Evolutionary conservation across 2,888 invertebrate species (phyloP).

Genomic region (Agrotis puta): DNA sequence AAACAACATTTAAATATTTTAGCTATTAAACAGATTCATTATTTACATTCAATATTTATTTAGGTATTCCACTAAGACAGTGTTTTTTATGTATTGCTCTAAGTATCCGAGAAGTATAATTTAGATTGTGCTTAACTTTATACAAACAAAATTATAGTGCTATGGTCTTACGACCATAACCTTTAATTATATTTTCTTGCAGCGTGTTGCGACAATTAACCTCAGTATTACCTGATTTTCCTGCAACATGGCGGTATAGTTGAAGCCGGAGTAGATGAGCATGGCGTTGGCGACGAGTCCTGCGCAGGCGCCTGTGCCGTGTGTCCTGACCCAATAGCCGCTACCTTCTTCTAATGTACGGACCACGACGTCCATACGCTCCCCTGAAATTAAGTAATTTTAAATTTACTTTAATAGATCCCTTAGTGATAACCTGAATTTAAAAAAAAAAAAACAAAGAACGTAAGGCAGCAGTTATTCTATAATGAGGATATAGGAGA

Average conservation of each 20-base stretch:
- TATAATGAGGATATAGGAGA: not conserved
- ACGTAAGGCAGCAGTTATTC: not conserved
- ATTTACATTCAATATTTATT: no score
- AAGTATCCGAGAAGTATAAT: not conserved
- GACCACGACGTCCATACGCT: constrained; percentile 92
- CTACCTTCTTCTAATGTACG: constrained; percentile 86
- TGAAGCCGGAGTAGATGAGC: constrained; percentile 89
- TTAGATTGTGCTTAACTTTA: not conserved
- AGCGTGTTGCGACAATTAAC: not conserved
- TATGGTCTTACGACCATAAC: no score
- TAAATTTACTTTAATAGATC: no score
- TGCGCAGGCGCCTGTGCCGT: constrained; percentile 89
- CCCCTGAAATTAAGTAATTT: constrained; percentile 86
- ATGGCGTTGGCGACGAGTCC: constrained; percentile 79
- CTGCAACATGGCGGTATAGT: constrained; percentile 85
- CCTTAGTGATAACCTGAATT: no score
- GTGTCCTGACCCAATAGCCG: constrained; percentile 90
- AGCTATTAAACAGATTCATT: no score
- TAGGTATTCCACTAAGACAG: no score
- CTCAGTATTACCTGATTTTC: constrained; percentile 73
- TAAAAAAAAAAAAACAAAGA: no score
- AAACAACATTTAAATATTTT: no score
- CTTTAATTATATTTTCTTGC: not conserved
- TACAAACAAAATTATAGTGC: no score
- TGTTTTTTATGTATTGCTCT: no score